These are phyloP conservation scores for Palythoa caribaeorum DNA, from an alignment of 92 coral and sea anemone genomes.

Conservation along the genomic window DNA sequence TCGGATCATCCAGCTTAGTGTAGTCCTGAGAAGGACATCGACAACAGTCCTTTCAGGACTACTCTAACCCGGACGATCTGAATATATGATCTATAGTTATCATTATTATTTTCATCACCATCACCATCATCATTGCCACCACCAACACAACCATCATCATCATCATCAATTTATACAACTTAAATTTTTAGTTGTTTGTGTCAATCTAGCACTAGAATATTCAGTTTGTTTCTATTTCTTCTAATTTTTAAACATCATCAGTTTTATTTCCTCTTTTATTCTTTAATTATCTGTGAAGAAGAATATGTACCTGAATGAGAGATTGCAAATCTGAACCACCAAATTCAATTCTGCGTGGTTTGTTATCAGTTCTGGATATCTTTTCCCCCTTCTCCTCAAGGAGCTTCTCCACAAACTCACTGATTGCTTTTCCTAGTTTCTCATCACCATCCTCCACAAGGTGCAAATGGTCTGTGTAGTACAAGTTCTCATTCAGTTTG, in stretches of 20 bases:
- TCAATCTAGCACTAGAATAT: no score
- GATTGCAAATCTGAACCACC: slow-evolving; percentile 38
- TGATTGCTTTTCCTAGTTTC: slow-evolving; percentile 86
- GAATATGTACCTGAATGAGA: slow-evolving; percentile 24
- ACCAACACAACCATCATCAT: not conserved
- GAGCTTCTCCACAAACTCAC: slow-evolving; percentile 69
- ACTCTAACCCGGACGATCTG: no score
- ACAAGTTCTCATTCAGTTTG: slow-evolving; percentile 73
- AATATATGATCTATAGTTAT: no score
- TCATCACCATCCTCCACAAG: slow-evolving; percentile 92
- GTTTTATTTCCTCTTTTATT: not conserved
- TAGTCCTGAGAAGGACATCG: no score
- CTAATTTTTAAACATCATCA: no score
- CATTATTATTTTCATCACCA: no score
- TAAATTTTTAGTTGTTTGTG: no score
- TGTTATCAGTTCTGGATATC: slow-evolving; percentile 43
- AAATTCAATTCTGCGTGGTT: slow-evolving; percentile 26
- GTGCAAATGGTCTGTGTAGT: slow-evolving; percentile 88
- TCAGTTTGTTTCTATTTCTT: no score
- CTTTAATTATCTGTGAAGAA: not conserved
- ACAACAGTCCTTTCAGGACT: no score
- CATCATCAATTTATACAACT: not conserved
- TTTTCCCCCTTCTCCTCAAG: slow-evolving; percentile 58
- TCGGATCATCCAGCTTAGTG: no score
- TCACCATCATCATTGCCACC: no score